Percentiles rank a stretch among this genome's conserved stretches.
Conservation (phyloP, 2,797 vertebrate species). For the Sarcophilus harrisii region DNA sequence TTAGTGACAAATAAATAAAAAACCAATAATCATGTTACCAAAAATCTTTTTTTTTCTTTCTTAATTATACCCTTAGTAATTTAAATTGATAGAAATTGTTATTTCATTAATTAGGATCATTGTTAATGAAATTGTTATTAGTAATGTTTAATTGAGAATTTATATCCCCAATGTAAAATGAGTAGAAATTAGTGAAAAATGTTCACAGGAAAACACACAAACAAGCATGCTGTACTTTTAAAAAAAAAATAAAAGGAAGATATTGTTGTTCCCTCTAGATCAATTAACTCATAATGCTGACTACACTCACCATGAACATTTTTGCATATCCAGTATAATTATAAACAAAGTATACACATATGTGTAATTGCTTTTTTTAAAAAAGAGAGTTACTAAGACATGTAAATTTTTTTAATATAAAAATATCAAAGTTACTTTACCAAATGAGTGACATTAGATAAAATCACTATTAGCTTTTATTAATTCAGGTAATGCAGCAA, state of each 20-base stretch:
- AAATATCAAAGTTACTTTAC: conserved; percentile 61
- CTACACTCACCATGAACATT: conserved; percentile 16
- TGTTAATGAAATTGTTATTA: background rate
- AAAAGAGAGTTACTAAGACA: conserved; percentile 66
- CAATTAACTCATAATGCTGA: conserved; percentile 30
- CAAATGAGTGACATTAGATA: conserved; percentile 51
- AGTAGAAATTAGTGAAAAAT: conserved; percentile 36
- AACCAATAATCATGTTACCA: background rate
- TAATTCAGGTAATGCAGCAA: conserved; percentile 81
- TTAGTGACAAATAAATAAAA: background rate
- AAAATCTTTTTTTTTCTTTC: background rate
- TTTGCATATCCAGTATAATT: conserved; percentile 48
- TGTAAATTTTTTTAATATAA: conserved; percentile 67
- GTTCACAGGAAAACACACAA: conserved; percentile 36
- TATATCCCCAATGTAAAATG: background rate
- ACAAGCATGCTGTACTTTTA: background rate
- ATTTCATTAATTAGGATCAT: background rate
- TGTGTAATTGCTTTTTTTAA: conserved; percentile 46
- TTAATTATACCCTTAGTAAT: background rate
- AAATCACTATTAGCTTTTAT: conserved; percentile 74
- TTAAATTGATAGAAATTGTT: background rate
- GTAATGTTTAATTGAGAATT: background rate
- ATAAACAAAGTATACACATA: conserved; percentile 50
- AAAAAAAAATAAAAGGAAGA: background rate
- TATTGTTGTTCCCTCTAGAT: conserved; percentile 24